Evolutionary conservation across 2,888 invertebrate species (phyloP), one percentile per base, ranked within the genome.

Genomic region (Melanotus villosus): DNA sequence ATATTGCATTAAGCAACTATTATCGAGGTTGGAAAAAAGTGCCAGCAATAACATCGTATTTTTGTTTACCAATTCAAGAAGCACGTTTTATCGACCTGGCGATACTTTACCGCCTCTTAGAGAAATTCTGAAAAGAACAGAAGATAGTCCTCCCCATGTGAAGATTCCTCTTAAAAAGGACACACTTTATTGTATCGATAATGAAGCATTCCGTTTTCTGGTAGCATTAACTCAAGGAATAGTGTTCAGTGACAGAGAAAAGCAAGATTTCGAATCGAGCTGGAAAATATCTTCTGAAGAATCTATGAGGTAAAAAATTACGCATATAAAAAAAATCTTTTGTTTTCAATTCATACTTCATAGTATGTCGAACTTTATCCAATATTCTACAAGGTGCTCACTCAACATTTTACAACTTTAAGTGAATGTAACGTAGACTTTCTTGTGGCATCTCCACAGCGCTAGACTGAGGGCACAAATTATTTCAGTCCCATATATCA

Each of bases 31-130:
- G 47, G 60, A 74, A 14, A 70, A 71, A 32, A 64, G 60, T 16
- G 74, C 74, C n/a, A 58, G 66, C 26, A 10, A 57, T 6, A 74
- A 74, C 14, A 70, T 74, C 1, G 34, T 70, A 7, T 74, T 74
- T 36, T 16, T 72, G 9, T 74, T 74, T 34, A 74, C 74, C 5
- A 72, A 70, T 32, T 52, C 72, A 0, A 63, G 72, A 16, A 52
- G 64, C 10, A 72, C 72, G n/a, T 68, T 66, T 47, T 72, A 71
- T 50, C 56, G 63, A 6, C 68, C 72, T 7, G 74, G 72, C 5
- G 74, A 74, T n/a, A 74, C 73, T 6, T 14, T 68, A 10, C 63
- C 68, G 0, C 52, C 68, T 1, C 45, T 73, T 16, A 60, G 36
- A 21, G 34, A 19, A 2, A 38, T 71, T 30, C 30, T 73, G 2